Evolutionary conservation across 2,113 vertebrate genomes (phyloP).

Genomic region (Speoplatyrhinus poulsoni): DNA sequence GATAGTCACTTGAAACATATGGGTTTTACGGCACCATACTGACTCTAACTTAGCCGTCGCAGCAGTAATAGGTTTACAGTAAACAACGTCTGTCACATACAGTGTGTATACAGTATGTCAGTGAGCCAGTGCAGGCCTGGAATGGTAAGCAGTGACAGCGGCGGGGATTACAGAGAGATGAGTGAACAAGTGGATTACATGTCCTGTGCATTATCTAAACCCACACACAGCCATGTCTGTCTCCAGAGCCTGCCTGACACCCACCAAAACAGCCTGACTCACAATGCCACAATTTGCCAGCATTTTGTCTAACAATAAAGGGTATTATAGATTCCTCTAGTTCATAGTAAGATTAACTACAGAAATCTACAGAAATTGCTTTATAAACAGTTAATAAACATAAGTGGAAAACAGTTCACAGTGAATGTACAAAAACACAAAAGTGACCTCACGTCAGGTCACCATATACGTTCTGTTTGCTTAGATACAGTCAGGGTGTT

Average conservation of each 20-base stretch:
- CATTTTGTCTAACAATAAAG: no score
- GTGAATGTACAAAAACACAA: no score
- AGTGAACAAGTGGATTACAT: constrained; percentile 57
- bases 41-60: constrained; percentile 1
- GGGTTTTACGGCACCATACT: neutral
- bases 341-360: no score
- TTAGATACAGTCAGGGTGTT: neutral
- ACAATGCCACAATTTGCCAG: neutral
- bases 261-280: constrained; percentile 27
- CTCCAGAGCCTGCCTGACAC: constrained; percentile 16
- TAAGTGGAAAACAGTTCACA: no score
- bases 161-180: constrained; percentile 46
- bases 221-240: constrained; percentile 27
- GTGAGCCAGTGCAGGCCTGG: constrained; percentile 23
- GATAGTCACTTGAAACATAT: neutral
- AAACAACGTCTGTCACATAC: constrained; percentile 9
- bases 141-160: constrained; percentile 35
- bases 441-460: no score
- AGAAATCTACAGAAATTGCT: no score
- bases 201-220: constrained; percentile 26
- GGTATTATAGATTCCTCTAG: no score
- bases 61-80: constrained; percentile 1
- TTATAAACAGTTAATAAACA: no score
- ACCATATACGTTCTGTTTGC: no score
- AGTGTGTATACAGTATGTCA: constrained; percentile 11